phyloP scores from a whole-genome alignment of 1,140 invertebrate genomes.

The Asobara japonica region DNA sequence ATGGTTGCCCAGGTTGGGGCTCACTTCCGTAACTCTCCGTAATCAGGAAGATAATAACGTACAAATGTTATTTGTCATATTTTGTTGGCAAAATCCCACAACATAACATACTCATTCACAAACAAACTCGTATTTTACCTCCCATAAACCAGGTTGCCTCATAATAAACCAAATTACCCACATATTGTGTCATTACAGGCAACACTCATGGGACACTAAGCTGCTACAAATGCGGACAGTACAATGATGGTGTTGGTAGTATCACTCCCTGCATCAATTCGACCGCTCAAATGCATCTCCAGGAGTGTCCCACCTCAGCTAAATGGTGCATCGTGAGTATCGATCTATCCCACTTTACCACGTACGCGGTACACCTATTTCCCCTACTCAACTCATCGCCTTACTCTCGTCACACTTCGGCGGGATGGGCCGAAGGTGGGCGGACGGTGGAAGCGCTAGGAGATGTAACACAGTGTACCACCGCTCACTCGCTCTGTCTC shows the following conservation, averaged over 20 bases:
- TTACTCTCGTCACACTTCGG: not conserved
- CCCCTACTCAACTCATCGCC: too few species aligned
- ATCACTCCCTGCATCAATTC: constrained; percentile 83
- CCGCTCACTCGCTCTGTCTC: constrained; percentile 1
- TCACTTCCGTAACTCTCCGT: too few species aligned
- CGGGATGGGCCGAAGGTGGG: not conserved
- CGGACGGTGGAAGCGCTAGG: not conserved
- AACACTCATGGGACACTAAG: constrained; percentile 66
- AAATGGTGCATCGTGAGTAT: constrained; percentile 80
- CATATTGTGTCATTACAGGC: constrained; percentile 55
- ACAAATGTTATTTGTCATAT: too few species aligned
- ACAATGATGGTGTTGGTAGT: constrained; percentile 82
- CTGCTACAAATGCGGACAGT: constrained; percentile 81
- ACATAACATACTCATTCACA: too few species aligned
- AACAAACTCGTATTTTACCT: too few species aligned
- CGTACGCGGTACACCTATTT: too few species aligned
- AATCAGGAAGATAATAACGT: too few species aligned
- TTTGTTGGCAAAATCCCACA: too few species aligned
- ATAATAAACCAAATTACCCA: too few species aligned
- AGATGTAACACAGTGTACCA: not conserved
- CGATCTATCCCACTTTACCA: constrained; percentile 19
- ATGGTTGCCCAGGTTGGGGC: too few species aligned
- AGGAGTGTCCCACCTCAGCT: constrained; percentile 71
- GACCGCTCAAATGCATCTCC: constrained; percentile 73
- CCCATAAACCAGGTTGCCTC: too few species aligned